A percentile compares a stretch with the other conserved stretches of the same genome.
Conservation (phyloP, 2,113 vertebrate genomes). For the Crotophaga sulcirostris region DNA sequence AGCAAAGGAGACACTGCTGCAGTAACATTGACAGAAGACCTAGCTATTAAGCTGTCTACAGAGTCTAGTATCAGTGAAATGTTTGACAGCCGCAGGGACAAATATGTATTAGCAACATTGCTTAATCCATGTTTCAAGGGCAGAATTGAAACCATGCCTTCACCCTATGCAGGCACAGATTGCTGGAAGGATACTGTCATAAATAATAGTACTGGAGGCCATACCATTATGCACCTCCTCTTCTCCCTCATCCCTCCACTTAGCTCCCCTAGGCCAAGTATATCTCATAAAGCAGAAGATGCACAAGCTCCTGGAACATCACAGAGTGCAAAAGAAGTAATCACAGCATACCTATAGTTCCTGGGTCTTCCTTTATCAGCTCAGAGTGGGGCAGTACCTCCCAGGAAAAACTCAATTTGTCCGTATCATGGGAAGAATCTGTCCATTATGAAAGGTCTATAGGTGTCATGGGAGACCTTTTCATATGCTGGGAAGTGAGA, state of each 20-base stretch:
- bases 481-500: slow-evolving; percentile 63
- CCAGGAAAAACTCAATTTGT: slow-evolving; percentile 60
- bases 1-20: slow-evolving; percentile 69
- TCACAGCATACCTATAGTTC: slow-evolving; percentile 41
- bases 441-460: slow-evolving; percentile 51
- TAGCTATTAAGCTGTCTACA: slow-evolving; percentile 80
- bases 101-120: slow-evolving; percentile 76
- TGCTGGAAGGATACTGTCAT: slow-evolving; percentile 71
- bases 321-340: slow-evolving; percentile 58
- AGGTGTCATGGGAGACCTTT: slow-evolving; percentile 53
- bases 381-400: slow-evolving; percentile 54
- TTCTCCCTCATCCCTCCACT: slow-evolving; percentile 60
- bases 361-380: slow-evolving; percentile 41
- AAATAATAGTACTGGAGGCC: slow-evolving; percentile 70
- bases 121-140: slow-evolving; percentile 80
- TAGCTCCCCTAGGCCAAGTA: slow-evolving; percentile 62
- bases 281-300: slow-evolving; percentile 68
- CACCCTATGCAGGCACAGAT: slow-evolving; percentile 56
- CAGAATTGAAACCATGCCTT: slow-evolving; percentile 77
- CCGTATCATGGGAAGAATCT: slow-evolving; percentile 37
- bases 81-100: slow-evolving; percentile 79
- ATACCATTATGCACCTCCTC: slow-evolving; percentile 47
- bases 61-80: slow-evolving; percentile 77
- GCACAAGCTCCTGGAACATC: slow-evolving; percentile 62
- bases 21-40: slow-evolving; percentile 77